Conservation (phyloP, 2,888 invertebrate genomes). For the Apamea anceps region DNA sequence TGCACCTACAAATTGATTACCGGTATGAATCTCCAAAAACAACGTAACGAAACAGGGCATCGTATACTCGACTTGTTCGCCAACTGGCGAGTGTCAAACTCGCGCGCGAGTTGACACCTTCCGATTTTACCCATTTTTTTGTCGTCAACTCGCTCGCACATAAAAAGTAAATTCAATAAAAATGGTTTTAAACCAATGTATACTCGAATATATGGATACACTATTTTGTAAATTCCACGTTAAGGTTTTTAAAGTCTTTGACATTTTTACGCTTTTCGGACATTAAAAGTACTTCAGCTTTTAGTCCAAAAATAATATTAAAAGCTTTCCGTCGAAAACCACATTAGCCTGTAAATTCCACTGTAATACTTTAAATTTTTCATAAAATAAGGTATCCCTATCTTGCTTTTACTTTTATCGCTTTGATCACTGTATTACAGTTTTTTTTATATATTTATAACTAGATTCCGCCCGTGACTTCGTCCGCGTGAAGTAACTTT, state of each 20-base stretch:
- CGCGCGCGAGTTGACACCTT: no score
- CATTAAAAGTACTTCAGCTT: conserved; percentile 15
- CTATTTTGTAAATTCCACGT: not conserved
- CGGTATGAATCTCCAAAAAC: not conserved
- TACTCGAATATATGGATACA: not conserved
- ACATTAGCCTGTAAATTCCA: not conserved
- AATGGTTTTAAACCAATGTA: no score
- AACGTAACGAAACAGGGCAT: not conserved
- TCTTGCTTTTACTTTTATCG: not conserved
- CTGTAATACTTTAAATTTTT: not conserved
- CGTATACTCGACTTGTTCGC: not conserved
- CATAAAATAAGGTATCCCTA: not conserved
- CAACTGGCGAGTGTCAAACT: no score
- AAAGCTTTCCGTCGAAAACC: conserved; percentile 8
- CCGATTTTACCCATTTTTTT: no score
- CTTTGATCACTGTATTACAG: not conserved
- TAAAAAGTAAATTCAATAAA: no score
- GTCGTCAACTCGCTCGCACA: no score
- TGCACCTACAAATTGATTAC: not conserved
- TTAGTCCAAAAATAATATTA: not conserved
- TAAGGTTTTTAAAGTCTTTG: conserved; percentile 5
- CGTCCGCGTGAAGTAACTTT: no score
- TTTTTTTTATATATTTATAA: not conserved
- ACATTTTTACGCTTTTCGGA: conserved; percentile 1
- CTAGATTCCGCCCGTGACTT: no score